Conservation (phyloP, 2,113 vertebrate genomes). For the Muntiacus reevesi region DNA sequence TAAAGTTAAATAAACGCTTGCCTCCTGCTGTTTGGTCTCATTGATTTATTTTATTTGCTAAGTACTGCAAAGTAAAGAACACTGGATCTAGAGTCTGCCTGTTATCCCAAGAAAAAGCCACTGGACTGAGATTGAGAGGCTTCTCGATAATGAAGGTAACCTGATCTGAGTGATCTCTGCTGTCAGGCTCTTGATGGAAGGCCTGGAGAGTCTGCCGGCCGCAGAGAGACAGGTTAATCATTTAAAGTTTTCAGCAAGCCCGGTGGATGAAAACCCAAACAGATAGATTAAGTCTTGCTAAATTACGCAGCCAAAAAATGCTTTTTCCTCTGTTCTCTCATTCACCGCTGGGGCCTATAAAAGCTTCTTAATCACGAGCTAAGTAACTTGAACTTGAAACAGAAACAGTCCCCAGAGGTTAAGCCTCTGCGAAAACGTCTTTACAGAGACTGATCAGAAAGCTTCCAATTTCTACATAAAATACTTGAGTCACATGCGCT, state of each 20-base stretch:
- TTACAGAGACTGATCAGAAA: conserved; percentile 28
- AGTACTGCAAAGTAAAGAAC: neutral
- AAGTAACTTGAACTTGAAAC: conserved; percentile 43
- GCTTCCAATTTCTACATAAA: neutral
- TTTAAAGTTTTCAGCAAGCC: neutral
- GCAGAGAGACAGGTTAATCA: conserved; percentile 9
- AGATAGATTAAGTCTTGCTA: neutral
- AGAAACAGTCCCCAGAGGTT: neutral
- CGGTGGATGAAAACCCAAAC: conserved; percentile 2
- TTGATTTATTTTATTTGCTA: neutral
- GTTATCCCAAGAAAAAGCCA: neutral
- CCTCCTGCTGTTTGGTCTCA: neutral
- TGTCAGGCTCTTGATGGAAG: neutral
- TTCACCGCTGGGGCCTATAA: neutral
- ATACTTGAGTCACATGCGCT: neutral
- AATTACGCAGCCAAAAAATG: neutral
- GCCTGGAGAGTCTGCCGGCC: neutral
- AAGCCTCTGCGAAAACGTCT: neutral
- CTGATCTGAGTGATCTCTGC: neutral
- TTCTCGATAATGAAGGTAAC: neutral
- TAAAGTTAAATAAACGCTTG: neutral
- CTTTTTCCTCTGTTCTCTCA: neutral
- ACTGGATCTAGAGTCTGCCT: neutral
- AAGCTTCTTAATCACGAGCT: conserved; percentile 32
- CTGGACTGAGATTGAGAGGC: neutral